A percentile compares a stretch with the other conserved stretches of the same genome.
phyloP scores from a whole-genome alignment of 1,140 invertebrate genomes.

The Megathymus violae region DNA sequence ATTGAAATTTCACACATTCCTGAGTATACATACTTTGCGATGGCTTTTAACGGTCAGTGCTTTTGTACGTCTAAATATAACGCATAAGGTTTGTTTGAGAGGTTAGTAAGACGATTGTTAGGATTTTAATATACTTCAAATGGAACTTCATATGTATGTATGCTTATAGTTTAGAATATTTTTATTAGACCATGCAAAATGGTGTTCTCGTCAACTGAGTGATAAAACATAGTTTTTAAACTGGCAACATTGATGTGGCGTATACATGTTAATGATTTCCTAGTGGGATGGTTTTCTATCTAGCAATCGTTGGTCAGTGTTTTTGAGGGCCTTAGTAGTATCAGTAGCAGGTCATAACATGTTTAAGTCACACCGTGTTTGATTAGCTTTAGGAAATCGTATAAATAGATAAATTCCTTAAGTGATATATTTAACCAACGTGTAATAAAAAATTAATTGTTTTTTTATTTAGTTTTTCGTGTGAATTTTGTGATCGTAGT shows the following conservation, averaged over 20 bases:
- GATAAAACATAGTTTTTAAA: constrained; percentile 63
- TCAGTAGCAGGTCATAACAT: neutral
- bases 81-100: neutral
- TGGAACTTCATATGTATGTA: no score
- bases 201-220: constrained; percentile 72
- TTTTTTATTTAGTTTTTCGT: neutral
- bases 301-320: neutral
- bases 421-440: no score
- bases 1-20: no score
- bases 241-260: constrained; percentile 24
- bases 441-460: neutral
- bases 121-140: neutral
- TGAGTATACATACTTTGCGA: no score
- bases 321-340: no score
- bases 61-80: neutral
- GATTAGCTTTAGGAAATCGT: constrained; percentile 12
- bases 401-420: neutral
- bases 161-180: constrained; percentile 30
- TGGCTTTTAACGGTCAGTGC: neutral
- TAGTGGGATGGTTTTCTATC: neutral
- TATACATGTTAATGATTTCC: constrained; percentile 10
- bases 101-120: neutral
- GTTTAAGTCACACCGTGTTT: constrained; percentile 18
- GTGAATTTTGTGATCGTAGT: constrained; percentile 1
- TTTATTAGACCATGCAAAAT: constrained; percentile 38